These are phyloP conservation scores for Habroteleia sp. DNA, from an alignment of 2,888 invertebrate species.

Conservation along the genomic window DNA sequence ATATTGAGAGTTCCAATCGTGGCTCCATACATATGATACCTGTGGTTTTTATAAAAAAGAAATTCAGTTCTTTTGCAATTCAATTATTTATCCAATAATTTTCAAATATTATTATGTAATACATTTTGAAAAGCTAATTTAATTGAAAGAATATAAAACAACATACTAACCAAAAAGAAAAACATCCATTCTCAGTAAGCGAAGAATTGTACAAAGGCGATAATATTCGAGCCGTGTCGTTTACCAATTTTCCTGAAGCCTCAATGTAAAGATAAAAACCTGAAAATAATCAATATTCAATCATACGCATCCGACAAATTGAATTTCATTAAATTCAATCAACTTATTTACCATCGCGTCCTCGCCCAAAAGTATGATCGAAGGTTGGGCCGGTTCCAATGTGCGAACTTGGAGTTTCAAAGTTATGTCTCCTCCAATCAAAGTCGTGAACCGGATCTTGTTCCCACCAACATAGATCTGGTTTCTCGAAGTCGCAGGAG, in stretches of 20 bases:
- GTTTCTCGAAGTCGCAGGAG: slow-evolving; percentile 86
- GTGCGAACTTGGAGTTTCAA: slow-evolving; percentile 85
- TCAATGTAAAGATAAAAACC: slow-evolving; percentile 93
- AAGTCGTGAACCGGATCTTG: slow-evolving; percentile 87
- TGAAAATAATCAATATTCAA: slow-evolving; percentile 74
- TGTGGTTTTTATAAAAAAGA: slow-evolving; percentile 80
- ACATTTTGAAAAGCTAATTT: no score
- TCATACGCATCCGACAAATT: slow-evolving; percentile 9
- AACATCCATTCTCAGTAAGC: slow-evolving; percentile 80
- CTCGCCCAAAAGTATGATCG: slow-evolving; percentile 88
- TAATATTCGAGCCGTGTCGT: slow-evolving; percentile 87
- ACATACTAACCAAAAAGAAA: slow-evolving; percentile 81
- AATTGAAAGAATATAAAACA: no score
- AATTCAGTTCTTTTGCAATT: no score
- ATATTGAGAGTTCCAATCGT: slow-evolving; percentile 83
- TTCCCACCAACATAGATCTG: slow-evolving; percentile 89
- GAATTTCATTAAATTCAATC: slow-evolving; percentile 1
- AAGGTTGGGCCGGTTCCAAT: slow-evolving; percentile 87
- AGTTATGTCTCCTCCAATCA: slow-evolving; percentile 87
- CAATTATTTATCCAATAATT: no score
- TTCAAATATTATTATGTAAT: no score
- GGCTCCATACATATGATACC: slow-evolving; percentile 90
- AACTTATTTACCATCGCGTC: slow-evolving; percentile 80
- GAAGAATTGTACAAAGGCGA: slow-evolving; percentile 86
- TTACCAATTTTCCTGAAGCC: slow-evolving; percentile 84